A percentile compares a stretch with the other conserved stretches of the same genome.
These are phyloP conservation scores for Argyrosomus japonicus DNA, from an alignment of 2,113 vertebrate genomes.

Conservation along the genomic window DNA sequence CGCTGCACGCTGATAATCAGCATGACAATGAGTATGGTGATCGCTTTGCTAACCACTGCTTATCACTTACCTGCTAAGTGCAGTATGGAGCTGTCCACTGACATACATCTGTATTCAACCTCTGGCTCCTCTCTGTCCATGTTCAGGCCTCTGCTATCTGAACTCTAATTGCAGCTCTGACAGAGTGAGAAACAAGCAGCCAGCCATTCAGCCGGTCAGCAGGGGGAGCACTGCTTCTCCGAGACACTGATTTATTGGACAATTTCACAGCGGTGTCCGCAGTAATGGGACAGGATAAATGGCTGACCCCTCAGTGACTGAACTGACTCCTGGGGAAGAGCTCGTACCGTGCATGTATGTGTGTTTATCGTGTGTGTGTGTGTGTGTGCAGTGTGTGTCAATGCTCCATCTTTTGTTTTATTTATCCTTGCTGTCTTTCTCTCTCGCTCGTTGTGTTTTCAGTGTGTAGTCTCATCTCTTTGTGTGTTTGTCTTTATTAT, in stretches of 20 bases:
- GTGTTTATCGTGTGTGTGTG: constrained; percentile 28
- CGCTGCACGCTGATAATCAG: not conserved
- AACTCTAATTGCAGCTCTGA: constrained; percentile 63
- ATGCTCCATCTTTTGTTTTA: constrained; percentile 25
- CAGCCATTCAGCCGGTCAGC: constrained; percentile 57
- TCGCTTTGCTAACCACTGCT: not conserved
- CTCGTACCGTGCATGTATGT: constrained; percentile 26
- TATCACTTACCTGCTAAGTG: constrained; percentile 12
- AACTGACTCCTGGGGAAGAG: constrained; percentile 74
- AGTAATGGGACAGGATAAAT: constrained; percentile 87
- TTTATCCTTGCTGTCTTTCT: constrained; percentile 1
- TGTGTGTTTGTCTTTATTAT: constrained; percentile 30
- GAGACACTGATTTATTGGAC: constrained; percentile 87
- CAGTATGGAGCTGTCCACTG: not conserved
- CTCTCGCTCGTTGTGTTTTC: constrained; percentile 14
- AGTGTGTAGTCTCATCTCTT: constrained; percentile 6
- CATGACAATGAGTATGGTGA: not conserved
- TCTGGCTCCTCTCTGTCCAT: constrained; percentile 7
- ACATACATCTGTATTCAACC: constrained; percentile 30
- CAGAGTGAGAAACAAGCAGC: constrained; percentile 36
- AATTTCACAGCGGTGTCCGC: constrained; percentile 84
- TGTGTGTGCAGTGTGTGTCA: constrained; percentile 44
- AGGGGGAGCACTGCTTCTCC: constrained; percentile 68
- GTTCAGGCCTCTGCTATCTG: constrained; percentile 9
- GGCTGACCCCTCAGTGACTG: constrained; percentile 81